phyloP scores from a whole-genome alignment of 2,113 vertebrate genomes.

The Tychaedon coryphoeus region DNA sequence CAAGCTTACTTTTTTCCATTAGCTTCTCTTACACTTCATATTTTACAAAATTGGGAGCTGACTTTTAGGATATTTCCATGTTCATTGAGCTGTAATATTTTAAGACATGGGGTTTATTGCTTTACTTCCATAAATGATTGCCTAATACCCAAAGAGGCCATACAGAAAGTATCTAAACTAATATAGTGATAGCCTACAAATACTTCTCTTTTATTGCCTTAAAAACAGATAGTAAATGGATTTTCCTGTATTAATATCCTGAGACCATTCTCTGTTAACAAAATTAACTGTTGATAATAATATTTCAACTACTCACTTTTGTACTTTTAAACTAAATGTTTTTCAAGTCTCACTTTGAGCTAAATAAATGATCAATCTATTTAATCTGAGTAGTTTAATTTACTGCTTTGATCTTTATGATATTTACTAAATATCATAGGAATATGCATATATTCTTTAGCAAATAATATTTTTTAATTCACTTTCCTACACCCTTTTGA shows the following conservation, averaged over 20 bases:
- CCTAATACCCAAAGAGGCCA: not conserved
- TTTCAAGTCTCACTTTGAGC: not conserved
- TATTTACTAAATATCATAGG: not conserved
- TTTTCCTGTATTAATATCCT: not conserved
- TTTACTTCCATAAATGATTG: not conserved
- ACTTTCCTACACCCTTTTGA: not conserved
- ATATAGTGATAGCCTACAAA: not conserved
- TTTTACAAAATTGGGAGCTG: not conserved
- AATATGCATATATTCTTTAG: not conserved
- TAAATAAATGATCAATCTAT: not conserved
- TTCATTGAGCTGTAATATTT: conserved; percentile 9
- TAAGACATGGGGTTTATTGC: not conserved
- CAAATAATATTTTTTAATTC: not conserved
- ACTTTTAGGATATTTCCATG: not conserved
- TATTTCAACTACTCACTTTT: not conserved
- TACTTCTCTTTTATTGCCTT: not conserved
- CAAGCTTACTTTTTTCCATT: not conserved
- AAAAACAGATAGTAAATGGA: not conserved
- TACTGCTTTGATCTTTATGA: not conserved
- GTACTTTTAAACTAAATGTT: not conserved
- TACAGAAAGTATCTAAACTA: not conserved
- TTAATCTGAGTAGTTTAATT: not conserved
- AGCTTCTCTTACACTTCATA: not conserved
- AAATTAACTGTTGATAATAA: not conserved
- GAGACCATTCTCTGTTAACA: not conserved